Evolutionary conservation across 2,113 vertebrate genomes (phyloP), one percentile per base, ranked within the genome.

Genomic region (Atrichornis clamosus): DNA sequence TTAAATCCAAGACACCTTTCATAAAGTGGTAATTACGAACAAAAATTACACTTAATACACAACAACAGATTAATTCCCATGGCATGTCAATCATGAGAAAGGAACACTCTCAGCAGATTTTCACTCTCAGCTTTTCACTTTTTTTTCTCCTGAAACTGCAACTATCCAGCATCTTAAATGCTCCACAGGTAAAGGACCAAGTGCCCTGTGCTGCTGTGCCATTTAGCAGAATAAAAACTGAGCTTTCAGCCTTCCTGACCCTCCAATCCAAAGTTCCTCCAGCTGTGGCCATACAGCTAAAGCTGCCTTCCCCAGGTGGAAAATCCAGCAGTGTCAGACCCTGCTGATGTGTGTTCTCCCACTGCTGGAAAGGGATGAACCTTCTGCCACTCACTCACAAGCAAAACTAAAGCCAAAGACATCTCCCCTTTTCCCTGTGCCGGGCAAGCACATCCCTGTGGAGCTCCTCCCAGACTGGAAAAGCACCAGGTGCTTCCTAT

Each of bases 401-500:
- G 62, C 24, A 30, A 50, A 80, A 37, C 7, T 7, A 27, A 53
- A 64, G 39, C 14, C 27, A 37, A 8, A 46, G 23, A 27, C 20
- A 6, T 3, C 4, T 49, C 15, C 19, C 30, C 16, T 24, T 35
- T 19, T 13, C 23, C 41, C 28, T 39, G 2, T 8, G 21, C 63
- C 56, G 6, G 28, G 35, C 41, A 52, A 53, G 59, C 20, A 13
- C 21, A 49, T 13, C 15, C 5, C 0, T 3, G 1, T 11, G n/a
- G 13, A 83, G 21, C 60, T 69, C 28, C 28, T 70, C 27, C 46
- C 16, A 11, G 20, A 14, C 15, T 22, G 33, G 24, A 32, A 46
- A 52, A 70, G 11, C 22, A n/a, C 16, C 7, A 0, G 3, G 5
- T n/a, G 10, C 46, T 79, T 42, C 46, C 10, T 1, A 1, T 11